Percentiles rank a stretch among this genome's conserved stretches.
Conservation (phyloP, 2,113 vertebrate species). For the Pholis gunnellus region DNA sequence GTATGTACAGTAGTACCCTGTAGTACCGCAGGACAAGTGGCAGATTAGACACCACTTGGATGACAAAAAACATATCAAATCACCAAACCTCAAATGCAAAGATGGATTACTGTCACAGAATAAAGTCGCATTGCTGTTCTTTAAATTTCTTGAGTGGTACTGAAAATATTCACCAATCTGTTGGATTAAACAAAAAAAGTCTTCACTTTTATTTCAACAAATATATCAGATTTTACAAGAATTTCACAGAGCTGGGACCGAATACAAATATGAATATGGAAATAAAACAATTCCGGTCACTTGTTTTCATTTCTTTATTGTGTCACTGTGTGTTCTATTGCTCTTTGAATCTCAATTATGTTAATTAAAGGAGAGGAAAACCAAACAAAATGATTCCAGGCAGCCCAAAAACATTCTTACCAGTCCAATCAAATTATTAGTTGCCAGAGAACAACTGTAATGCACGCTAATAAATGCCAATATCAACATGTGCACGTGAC, state of each 20-base stretch:
- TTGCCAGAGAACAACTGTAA: not conserved
- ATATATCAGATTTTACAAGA: not conserved
- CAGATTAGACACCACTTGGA: not conserved
- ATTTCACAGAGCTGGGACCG: too few species aligned
- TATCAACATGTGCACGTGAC: not conserved
- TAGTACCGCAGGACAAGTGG: not conserved
- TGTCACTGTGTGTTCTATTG: too few species aligned
- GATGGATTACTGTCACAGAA: not conserved
- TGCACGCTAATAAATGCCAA: not conserved
- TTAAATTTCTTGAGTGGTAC: not conserved
- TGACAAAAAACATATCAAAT: not conserved
- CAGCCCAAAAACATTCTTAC: not conserved
- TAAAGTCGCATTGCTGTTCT: not conserved
- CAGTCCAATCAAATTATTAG: not conserved
- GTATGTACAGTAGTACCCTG: not conserved
- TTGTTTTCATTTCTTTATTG: not conserved
- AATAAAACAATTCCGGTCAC: not conserved
- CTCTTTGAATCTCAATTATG: not conserved
- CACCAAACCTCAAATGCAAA: not conserved
- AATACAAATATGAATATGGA: not conserved
- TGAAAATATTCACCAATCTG: not conserved
- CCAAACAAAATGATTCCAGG: not conserved
- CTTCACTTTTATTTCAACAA: not conserved
- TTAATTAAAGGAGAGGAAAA: not conserved
- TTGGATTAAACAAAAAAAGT: not conserved